phyloP scores from a whole-genome alignment of 2,888 invertebrate species.

The Morinoia aosen region DNA sequence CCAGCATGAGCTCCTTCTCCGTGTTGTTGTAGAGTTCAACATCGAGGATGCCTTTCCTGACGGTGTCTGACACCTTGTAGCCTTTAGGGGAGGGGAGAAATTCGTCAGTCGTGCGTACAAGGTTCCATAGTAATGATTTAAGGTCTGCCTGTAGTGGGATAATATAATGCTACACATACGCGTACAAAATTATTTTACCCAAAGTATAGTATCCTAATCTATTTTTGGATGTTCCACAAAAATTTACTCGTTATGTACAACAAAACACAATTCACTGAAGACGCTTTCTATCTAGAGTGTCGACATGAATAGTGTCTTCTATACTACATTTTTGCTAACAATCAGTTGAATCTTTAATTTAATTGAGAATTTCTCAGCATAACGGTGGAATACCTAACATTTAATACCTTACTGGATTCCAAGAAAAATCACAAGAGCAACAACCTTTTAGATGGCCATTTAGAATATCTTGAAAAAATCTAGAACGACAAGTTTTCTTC shows the following conservation, averaged over 20 bases:
- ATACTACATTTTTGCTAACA: background rate
- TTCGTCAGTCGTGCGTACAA: background rate
- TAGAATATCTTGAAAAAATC: too few relatives aligned
- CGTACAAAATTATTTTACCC: background rate
- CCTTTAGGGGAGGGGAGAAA: conserved; percentile 75
- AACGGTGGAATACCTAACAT: too few relatives aligned
- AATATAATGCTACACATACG: background rate
- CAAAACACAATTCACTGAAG: background rate
- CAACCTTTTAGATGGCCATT: background rate
- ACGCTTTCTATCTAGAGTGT: background rate
- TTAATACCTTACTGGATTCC: background rate
- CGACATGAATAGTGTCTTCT: background rate
- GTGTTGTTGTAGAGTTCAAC: conserved; percentile 84
- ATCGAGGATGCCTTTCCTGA: conserved; percentile 97
- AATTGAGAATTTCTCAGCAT: background rate
- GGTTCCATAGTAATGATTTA: background rate
- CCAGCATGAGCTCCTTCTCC: conserved; percentile 88
- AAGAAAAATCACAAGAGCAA: background rate
- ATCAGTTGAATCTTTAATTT: background rate
- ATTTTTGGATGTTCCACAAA: background rate
- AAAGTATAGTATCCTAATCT: too few relatives aligned
- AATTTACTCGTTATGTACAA: background rate
- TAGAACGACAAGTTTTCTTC: background rate
- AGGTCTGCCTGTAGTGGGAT: background rate
- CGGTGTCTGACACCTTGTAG: conserved; percentile 95